Conservation (phyloP, 2,797 vertebrate genomes). For the Dipus sagitta region DNA sequence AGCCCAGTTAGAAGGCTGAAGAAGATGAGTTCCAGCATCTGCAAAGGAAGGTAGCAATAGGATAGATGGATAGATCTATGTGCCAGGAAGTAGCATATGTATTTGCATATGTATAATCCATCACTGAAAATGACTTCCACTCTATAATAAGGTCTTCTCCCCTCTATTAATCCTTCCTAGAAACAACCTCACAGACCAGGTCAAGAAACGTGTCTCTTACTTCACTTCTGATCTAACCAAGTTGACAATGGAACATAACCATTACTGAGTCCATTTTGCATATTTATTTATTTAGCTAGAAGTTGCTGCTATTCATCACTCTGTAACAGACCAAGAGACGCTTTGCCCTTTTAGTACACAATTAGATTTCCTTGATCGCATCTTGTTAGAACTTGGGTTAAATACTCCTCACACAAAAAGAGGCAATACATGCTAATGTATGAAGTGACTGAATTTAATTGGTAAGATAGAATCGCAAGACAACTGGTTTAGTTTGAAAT, state of each 20-base stretch:
- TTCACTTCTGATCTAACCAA: background rate
- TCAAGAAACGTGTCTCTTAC: background rate
- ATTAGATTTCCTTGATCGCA: background rate
- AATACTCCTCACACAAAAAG: background rate
- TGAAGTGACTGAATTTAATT: slow-evolving; percentile 45
- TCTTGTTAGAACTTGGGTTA: slow-evolving; percentile 1
- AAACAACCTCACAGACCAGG: too few relatives aligned
- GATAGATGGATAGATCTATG: too few relatives aligned
- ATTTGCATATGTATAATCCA: too few relatives aligned
- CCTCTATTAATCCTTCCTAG: too few relatives aligned
- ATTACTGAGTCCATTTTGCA: background rate
- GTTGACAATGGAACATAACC: too few relatives aligned
- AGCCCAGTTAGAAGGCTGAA: too few relatives aligned
- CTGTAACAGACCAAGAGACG: background rate
- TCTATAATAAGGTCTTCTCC: too few relatives aligned
- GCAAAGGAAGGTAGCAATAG: too few relatives aligned
- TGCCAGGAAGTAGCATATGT: too few relatives aligned
- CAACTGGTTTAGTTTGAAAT: slow-evolving; percentile 14
- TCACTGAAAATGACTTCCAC: too few relatives aligned
- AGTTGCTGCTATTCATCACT: background rate
- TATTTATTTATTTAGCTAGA: background rate
- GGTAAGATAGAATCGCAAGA: background rate
- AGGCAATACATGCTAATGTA: slow-evolving; percentile 20
- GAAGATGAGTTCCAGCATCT: too few relatives aligned
- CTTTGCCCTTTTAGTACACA: background rate